Base-by-base conservation (phyloP, 2,797 vertebrate species). In the Neoniphon sammara region DNA sequence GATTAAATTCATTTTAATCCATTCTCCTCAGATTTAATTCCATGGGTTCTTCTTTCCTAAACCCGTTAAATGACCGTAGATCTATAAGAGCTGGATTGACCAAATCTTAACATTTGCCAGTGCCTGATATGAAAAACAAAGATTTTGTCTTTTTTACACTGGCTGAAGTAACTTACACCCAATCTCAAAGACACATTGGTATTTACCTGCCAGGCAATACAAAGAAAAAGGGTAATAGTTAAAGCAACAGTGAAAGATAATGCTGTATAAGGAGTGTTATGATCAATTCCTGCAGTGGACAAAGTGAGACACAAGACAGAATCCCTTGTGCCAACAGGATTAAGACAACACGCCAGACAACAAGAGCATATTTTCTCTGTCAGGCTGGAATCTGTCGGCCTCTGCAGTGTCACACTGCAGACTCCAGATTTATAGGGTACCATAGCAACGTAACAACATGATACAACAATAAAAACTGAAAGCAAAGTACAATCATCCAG, bases 361-460 rank as follows among this genome's bases (percentile, higher is more conserved):
- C 9, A 2, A 55, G 20, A 18, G 61, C 66, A 21, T 34, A 4
- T 63, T 56, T 25, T 75, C 60, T 73, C 21, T 20, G 46, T 69
- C 31, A 58, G 10, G 49, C 7, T 66, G 72, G 74, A 69, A 75
- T 86, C 54, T 66, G 54, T 69, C 68, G 75, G 67, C 79, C 30
- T 46, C 53, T 15, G 55, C 27, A 23, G 25, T 49, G 49, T 31
- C 17, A 58, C 44, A 3, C 15, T 44, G 18, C 27, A 10, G 59
- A 58, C 25, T 65, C 17, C 6, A 49, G 46, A 30, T 21, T 36
- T 49, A 49, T 15, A 47, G 30, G 21, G 52, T 60, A 50, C 73
- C 79, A 81, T 71, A 50, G 77, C 75, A 82, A 83, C 82, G 56
- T 5, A 56, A 73, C 67, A 88, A 58, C 60, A 82, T 23, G 34